phyloP scores from a whole-genome alignment of 2,113 vertebrate genomes.

The Leucoraja erinaceus region DNA sequence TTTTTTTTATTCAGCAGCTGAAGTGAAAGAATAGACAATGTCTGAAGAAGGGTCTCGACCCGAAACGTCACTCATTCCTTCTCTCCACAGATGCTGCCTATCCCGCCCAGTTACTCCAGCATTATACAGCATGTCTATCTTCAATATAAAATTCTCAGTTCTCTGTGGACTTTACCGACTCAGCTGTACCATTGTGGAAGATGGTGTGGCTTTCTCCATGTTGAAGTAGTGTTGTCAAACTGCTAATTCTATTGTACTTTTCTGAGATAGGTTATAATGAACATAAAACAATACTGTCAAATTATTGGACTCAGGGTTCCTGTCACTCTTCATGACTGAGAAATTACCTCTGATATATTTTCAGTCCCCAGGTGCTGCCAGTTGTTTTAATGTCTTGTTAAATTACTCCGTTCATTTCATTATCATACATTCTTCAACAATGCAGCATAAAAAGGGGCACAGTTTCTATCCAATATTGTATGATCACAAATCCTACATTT shows the following conservation, averaged over 20 bases:
- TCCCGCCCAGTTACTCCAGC: too few species aligned
- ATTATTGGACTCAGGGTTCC: background rate
- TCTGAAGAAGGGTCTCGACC: too few species aligned
- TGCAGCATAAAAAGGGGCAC: background rate
- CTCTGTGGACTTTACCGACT: background rate
- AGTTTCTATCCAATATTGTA: background rate
- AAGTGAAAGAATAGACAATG: too few species aligned
- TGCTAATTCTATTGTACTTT: background rate
- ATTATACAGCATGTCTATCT: too few species aligned
- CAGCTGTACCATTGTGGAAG: background rate
- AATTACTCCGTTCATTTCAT: background rate
- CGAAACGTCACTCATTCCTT: too few species aligned
- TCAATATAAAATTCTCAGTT: background rate
- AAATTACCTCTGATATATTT: background rate
- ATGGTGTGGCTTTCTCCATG: background rate
- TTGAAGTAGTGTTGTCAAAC: background rate
- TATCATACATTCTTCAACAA: background rate
- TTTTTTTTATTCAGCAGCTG: background rate
- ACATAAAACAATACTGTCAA: background rate
- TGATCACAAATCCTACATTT: background rate
- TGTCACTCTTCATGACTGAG: background rate
- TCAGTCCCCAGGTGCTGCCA: background rate
- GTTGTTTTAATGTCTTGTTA: background rate
- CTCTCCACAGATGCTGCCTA: too few species aligned
- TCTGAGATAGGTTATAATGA: background rate